phyloP scores from a whole-genome alignment of 1,140 invertebrate species.

The Neodiprion fabricii region DNA sequence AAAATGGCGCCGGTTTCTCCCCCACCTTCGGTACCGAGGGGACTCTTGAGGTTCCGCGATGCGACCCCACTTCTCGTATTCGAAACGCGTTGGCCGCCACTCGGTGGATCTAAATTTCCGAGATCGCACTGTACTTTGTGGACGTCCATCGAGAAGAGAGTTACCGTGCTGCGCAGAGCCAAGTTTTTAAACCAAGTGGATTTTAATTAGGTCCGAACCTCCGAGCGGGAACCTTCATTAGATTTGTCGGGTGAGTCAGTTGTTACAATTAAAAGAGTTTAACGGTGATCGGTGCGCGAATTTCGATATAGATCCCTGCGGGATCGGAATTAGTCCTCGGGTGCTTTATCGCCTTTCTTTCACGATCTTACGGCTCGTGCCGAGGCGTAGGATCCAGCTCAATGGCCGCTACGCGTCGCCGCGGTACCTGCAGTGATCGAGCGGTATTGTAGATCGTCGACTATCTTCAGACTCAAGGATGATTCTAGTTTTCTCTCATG shows the following conservation, averaged over 20 bases:
- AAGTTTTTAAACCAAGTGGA: not conserved
- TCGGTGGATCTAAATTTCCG: not conserved
- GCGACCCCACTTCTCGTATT: not conserved
- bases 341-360: not conserved
- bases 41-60: too few species aligned
- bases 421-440: not conserved
- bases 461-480: slow-evolving; percentile 3
- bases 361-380: not conserved
- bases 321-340: not conserved
- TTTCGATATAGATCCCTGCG: not conserved
- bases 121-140: not conserved
- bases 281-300: not conserved
- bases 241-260: too few species aligned
- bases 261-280: not conserved
- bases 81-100: not conserved
- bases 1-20: too few species aligned
- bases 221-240: too few species aligned
- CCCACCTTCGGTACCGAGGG: too few species aligned
- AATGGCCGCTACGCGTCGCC: not conserved
- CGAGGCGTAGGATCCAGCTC: not conserved
- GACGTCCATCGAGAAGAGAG: not conserved
- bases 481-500: too few species aligned
- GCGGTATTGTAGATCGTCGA: not conserved
- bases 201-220: not conserved
- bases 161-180: not conserved